Evolutionary conservation across 1,140 invertebrate species (phyloP), one percentile per base, ranked within the genome.

Genomic region (Drosophila arawakana): DNA sequence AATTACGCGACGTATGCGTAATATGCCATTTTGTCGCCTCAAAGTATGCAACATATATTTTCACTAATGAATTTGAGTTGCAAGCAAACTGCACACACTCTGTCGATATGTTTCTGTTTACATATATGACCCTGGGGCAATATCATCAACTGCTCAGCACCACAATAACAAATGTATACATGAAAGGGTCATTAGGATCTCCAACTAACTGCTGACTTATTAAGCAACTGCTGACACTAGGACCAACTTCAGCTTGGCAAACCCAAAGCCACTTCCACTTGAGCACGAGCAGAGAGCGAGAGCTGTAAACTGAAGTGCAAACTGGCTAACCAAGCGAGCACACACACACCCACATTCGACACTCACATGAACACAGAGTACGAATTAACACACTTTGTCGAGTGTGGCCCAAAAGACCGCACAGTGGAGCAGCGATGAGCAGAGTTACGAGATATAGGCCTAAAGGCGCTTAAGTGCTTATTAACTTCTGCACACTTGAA

Each of bases 401-500:
- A 34, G 43, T 30, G 43, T 39, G 34, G 50, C 13, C 60, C 50
- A 37, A 71, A 63, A 71, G 59, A 50, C 55, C 55, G 37, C 44
- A 25, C 57, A 10, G 18, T 25, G 13, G 7, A 55, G 41, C 39
- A 21, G 5, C 41, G 43, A 10, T 41, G 57, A 55, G 30, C 58
- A 44, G 25, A 52, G 47, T 52, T 54, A 35, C 43, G 8, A 41
- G 50, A 52, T 43, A 10, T 8, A 13, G 21, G 43, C 44, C 52
- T 71, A 46, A 18, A 54, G 78, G 69, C 58, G 67, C 83, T 83
- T 88, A 83, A 83, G 84, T 83, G 84, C 80, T 88, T 82, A 83
- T 86, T 86, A 88, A 88, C 84, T 88, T 88, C 69, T 62, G 77
- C 70, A 88, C 80, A 88, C 83, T 88, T 80, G 80, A 89, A 78